phyloP scores from a whole-genome alignment of 2,113 vertebrate species.

The Istiophorus platypterus region DNA sequence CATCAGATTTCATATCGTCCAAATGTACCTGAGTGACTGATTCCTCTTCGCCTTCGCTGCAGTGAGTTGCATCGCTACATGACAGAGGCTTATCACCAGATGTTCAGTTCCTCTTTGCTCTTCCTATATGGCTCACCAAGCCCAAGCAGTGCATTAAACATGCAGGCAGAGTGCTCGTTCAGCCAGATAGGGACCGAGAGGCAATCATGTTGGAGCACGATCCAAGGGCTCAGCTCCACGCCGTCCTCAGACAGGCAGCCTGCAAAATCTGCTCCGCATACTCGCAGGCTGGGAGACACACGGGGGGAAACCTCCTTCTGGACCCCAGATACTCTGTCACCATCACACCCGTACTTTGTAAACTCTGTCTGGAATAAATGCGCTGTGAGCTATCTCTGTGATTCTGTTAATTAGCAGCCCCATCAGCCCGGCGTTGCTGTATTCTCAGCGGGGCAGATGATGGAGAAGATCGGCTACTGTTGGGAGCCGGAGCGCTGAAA shows the following conservation, averaged over 20 bases:
- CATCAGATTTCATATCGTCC: background rate
- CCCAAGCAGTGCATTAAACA: conserved; percentile 50
- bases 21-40: conserved; percentile 37
- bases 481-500: conserved; percentile 16
- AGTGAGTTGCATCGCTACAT: conserved; percentile 44
- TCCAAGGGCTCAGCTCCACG: conserved; percentile 25
- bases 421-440: conserved; percentile 1
- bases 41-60: conserved; percentile 41
- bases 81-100: conserved; percentile 58
- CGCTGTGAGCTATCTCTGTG: conserved; percentile 31
- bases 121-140: conserved; percentile 41
- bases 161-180: conserved; percentile 54
- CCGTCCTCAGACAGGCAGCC: conserved; percentile 21
- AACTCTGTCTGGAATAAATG: conserved; percentile 9
- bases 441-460: conserved; percentile 28
- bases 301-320: background rate
- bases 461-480: conserved; percentile 6
- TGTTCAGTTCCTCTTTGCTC: conserved; percentile 69
- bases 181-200: conserved; percentile 52
- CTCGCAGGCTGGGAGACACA: conserved; percentile 12
- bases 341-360: conserved; percentile 1
- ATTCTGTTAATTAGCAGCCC: conserved; percentile 42
- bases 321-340: conserved; percentile 4
- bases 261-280: conserved; percentile 32
- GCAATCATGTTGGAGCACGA: conserved; percentile 57